phyloP scores from a whole-genome alignment of 1,140 invertebrate genomes.

The Thaumetopoea pityocampa region DNA sequence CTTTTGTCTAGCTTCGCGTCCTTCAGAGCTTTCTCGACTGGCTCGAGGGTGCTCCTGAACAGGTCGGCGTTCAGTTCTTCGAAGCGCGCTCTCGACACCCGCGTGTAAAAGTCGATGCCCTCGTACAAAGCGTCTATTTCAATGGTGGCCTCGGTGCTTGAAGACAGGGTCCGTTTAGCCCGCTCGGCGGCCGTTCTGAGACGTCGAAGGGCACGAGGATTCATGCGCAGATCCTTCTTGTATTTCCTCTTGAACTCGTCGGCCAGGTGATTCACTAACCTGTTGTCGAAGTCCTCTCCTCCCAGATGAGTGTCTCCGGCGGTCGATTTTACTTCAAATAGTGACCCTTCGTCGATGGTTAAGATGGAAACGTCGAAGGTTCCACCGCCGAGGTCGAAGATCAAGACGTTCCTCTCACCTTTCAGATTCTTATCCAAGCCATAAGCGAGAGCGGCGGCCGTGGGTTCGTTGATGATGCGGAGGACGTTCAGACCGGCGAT shows the following conservation, averaged over 20 bases:
- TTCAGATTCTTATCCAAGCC: slow-evolving; percentile 86
- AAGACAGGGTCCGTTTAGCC: slow-evolving; percentile 74
- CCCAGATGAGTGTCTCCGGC: slow-evolving; percentile 78
- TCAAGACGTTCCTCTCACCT: slow-evolving; percentile 79
- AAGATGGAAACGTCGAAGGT: slow-evolving; percentile 84
- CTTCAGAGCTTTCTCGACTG: slow-evolving; percentile 78
- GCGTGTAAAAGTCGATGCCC: slow-evolving; percentile 72
- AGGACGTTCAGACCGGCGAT: slow-evolving; percentile 82
- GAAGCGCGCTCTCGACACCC: slow-evolving; percentile 65
- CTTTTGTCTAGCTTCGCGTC: slow-evolving; percentile 83
- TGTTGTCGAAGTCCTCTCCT: slow-evolving; percentile 88
- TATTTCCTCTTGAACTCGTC: slow-evolving; percentile 74
- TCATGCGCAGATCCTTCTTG: slow-evolving; percentile 67
- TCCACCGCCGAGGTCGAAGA: slow-evolving; percentile 77
- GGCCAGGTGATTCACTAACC: slow-evolving; percentile 82
- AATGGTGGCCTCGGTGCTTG: slow-evolving; percentile 71
- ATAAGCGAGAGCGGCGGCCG: slow-evolving; percentile 84
- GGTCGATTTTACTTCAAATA: slow-evolving; percentile 83
- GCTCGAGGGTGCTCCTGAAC: slow-evolving; percentile 74
- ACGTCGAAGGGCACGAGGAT: slow-evolving; percentile 75
- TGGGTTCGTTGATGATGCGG: slow-evolving; percentile 85
- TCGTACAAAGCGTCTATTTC: slow-evolving; percentile 74
- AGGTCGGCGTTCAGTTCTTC: slow-evolving; percentile 74
- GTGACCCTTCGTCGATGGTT: slow-evolving; percentile 81
- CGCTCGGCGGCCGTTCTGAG: slow-evolving; percentile 79